A percentile compares a stretch with the other conserved stretches of the same genome.
These are phyloP conservation scores for Gymnobelideus leadbeateri DNA, from an alignment of 2,113 vertebrate genomes.

Conservation along the genomic window DNA sequence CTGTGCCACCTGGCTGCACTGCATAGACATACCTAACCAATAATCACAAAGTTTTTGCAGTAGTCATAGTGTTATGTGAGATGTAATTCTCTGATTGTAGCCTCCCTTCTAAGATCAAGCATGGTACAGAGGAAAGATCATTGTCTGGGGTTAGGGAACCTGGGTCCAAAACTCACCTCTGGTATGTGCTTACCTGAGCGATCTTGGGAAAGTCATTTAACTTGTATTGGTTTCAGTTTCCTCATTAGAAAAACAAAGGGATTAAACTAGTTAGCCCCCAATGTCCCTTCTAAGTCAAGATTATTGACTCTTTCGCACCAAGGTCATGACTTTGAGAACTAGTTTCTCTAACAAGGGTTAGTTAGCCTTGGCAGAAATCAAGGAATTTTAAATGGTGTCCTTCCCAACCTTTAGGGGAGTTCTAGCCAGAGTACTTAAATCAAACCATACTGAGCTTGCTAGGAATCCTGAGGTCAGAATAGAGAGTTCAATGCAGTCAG, in stretches of 20 bases:
- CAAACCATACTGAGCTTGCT: background rate
- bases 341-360: background rate
- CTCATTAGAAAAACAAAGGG: background rate
- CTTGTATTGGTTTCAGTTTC: background rate
- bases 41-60: background rate
- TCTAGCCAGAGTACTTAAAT: background rate
- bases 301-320: background rate
- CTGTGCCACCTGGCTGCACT: background rate
- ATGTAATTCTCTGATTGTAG: background rate
- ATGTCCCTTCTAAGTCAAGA: background rate
- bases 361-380: background rate
- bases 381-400: background rate
- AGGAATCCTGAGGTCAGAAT: background rate
- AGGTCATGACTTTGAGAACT: background rate
- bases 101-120: background rate
- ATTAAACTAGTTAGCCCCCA: background rate
- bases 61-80: background rate
- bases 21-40: background rate
- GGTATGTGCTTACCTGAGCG: background rate
- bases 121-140: background rate
- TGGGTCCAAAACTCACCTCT: background rate
- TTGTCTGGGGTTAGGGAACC: background rate
- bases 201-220: background rate
- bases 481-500: background rate
- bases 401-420: background rate